phyloP scores from a whole-genome alignment of 2,888 invertebrate species.

The Acleris cristana region DNA sequence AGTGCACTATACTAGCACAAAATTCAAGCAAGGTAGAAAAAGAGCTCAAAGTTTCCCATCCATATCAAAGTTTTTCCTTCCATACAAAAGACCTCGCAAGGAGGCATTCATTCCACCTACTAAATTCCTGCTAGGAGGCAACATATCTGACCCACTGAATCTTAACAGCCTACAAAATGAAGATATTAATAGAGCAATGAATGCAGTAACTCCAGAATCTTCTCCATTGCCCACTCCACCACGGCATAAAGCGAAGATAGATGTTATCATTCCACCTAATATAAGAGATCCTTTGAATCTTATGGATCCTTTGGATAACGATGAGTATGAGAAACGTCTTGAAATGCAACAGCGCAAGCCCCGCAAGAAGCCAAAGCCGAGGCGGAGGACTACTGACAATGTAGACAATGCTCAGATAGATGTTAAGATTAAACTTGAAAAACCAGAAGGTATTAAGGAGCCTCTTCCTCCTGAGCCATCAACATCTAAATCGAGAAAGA shows the following conservation, averaged over 20 bases:
- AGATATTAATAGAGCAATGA: conserved; percentile 90
- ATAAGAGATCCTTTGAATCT: conserved; percentile 96
- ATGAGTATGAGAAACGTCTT: conserved; percentile 91
- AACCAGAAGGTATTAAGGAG: conserved; percentile 63
- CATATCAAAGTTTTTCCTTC: conserved; percentile 89
- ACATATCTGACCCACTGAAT: conserved; percentile 97
- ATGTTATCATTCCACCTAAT: conserved; percentile 96
- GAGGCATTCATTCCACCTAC: conserved; percentile 93
- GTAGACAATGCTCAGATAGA: conserved; percentile 59
- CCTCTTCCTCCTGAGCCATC: conserved; percentile 70
- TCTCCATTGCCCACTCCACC: conserved; percentile 95
- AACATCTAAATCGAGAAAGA: conserved; percentile 71
- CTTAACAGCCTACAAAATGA: conserved; percentile 95
- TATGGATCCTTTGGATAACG: conserved; percentile 90
- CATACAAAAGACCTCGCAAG: conserved; percentile 89
- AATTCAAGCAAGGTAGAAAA: conserved; percentile 84
- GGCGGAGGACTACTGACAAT: conserved; percentile 77
- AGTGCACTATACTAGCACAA: conserved; percentile 71
- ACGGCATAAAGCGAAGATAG: conserved; percentile 90
- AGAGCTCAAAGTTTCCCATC: conserved; percentile 87
- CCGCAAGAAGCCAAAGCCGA: conserved; percentile 86
- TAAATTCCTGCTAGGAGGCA: conserved; percentile 96
- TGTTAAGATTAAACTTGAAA: conserved; percentile 51
- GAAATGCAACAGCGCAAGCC: conserved; percentile 88
- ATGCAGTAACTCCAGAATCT: conserved; percentile 95